Evolutionary conservation across 2,797 vertebrate genomes (phyloP).

Genomic region (Cichlasoma orientale): DNA sequence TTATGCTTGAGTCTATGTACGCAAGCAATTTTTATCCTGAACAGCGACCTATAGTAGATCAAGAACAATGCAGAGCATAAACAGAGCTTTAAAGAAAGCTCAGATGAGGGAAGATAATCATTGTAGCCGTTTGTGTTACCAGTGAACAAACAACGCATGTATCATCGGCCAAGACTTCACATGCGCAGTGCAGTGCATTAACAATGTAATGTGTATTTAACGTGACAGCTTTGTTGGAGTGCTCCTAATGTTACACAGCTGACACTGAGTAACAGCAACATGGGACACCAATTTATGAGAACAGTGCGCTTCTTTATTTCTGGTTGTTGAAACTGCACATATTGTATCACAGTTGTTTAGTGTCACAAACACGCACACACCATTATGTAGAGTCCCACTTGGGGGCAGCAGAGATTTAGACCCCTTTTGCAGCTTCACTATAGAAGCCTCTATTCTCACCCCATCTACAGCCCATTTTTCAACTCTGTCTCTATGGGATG

Average conservation of each 20-base stretch:
- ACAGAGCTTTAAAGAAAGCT: slow-evolving; percentile 2
- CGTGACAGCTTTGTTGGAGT: neutral
- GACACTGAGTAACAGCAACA: neutral
- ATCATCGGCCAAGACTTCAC: neutral
- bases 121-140: neutral
- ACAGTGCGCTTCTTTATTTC: neutral
- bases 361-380: neutral
- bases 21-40: neutral
- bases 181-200: neutral
- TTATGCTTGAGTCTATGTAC: neutral
- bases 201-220: neutral
- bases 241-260: neutral
- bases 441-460: slow-evolving; percentile 44
- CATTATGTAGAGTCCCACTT: slow-evolving; percentile 74
- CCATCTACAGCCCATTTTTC: slow-evolving; percentile 75
- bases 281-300: neutral
- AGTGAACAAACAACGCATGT: neutral
- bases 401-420: slow-evolving; percentile 90
- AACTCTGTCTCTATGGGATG: slow-evolving; percentile 74
- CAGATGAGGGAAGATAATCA: neutral
- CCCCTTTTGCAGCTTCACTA: slow-evolving; percentile 35
- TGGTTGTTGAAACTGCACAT: neutral
- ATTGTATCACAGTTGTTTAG: neutral
- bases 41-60: neutral
- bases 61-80: neutral